Evolutionary conservation across 2,888 invertebrate genomes (phyloP), one percentile per base, ranked within the genome.

Genomic region (Drosophila yooni): DNA sequence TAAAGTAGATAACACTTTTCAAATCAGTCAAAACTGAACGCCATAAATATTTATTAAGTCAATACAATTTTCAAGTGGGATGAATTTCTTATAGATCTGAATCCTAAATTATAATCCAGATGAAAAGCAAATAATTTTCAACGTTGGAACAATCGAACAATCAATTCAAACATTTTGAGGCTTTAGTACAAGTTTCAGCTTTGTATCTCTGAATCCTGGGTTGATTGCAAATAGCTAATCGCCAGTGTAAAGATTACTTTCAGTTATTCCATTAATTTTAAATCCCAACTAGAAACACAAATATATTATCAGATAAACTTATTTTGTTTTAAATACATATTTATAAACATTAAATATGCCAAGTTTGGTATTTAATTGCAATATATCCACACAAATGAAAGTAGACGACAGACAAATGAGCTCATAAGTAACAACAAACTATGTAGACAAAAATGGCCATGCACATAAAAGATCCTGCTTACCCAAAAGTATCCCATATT

Each of bases 401-500:
- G 11, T 36, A 60, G 52, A 43, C 52, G 65, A 66, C 56, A 62
- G 63, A 61, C 59, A 75, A 79, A 70, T 69, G 68, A 73, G 65
- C 58, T 66, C 53, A 66, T 48, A 53, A 66, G 57, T 43, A 27
- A 60, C 48, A 54, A 69, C 54, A 68, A 63, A 60, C 31, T 65
- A 53, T 27, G 18, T 3, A 38, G 11, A 25, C 29, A 52, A 53
- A 51, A 43, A 65, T 62, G 27, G 53, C 58, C 21, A 65, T 50
- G 33, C 36, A 57, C 46, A 57, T 56, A 56, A 50, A 54, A 46
- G 56, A 61, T 46, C 65, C 63, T 76, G 63, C 76, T 63, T 84
- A 77, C 81, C 81, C 70, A 83, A 74, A 63, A 73, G 75, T 76
- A 76, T 78, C 70, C 86, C 73, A 58, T 51, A 51, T 52, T 74